These are phyloP conservation scores for Macrotis lagotis DNA, from an alignment of 2,113 vertebrate species.

Conservation along the genomic window DNA sequence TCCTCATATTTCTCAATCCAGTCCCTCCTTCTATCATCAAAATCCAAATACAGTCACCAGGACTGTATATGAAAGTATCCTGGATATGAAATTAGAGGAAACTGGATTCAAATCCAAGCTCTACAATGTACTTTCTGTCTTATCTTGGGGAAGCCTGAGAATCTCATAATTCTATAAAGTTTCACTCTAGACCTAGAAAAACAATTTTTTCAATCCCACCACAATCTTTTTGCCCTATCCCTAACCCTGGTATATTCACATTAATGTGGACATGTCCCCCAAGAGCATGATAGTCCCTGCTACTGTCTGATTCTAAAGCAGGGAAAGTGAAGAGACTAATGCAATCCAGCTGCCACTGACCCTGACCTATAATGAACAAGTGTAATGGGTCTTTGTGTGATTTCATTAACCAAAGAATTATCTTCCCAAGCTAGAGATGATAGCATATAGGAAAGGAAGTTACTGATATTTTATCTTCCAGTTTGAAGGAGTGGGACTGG, in stretches of 20 bases:
- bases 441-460: background rate
- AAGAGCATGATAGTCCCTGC: background rate
- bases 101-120: background rate
- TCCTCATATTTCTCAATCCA: background rate
- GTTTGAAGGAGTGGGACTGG: background rate
- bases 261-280: background rate
- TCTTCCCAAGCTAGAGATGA: background rate
- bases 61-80: background rate
- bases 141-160: background rate
- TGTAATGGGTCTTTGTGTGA: background rate
- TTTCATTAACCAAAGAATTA: background rate
- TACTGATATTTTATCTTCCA: background rate
- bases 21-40: background rate
- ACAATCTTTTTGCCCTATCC: background rate
- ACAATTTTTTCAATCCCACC: background rate
- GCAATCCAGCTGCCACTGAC: background rate
- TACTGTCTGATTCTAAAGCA: background rate
- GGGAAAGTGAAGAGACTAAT: background rate
- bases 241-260: background rate
- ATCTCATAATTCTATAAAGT: background rate
- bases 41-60: conserved; percentile 17
- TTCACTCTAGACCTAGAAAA: background rate
- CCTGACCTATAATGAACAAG: background rate
- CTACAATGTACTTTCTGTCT: background rate
- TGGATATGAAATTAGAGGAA: background rate